A percentile compares a stretch with the other conserved stretches of the same genome.
Evolutionary conservation across 2,113 vertebrate species (phyloP).

Genomic region (Meleagris gallopavo): DNA sequence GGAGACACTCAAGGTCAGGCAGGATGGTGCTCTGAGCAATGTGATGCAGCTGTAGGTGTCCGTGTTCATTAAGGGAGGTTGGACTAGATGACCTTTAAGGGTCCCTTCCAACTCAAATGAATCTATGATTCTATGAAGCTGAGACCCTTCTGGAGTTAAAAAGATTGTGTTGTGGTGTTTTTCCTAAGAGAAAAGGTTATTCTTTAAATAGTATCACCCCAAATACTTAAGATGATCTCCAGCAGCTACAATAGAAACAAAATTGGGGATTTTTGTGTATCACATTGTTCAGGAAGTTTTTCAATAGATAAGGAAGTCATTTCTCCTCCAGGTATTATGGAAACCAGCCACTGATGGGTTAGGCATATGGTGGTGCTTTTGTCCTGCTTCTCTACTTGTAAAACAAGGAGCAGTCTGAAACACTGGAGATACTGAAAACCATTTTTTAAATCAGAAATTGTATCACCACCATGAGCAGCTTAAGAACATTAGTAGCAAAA

Average conservation of each 20-base stretch:
- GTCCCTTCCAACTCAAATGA: no score
- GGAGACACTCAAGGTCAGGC: no score
- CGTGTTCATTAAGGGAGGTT: no score
- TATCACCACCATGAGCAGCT: background rate
- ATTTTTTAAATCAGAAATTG: background rate
- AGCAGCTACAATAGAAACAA: background rate
- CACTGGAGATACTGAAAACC: background rate
- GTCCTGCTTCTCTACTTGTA: background rate
- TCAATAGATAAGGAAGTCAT: background rate
- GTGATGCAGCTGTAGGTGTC: no score
- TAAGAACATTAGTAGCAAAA: background rate
- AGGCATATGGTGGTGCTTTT: background rate
- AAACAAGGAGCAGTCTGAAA: background rate
- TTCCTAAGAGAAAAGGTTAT: background rate
- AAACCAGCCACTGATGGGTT: background rate
- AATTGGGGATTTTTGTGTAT: background rate
- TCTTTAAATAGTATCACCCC: background rate
- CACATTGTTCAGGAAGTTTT: background rate
- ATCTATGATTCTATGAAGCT: background rate
- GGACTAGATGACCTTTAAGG: no score
- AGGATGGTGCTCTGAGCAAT: no score
- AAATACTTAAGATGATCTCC: background rate
- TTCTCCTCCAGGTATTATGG: background rate
- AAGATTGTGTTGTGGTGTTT: background rate
- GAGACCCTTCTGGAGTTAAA: background rate